Base-by-base conservation (phyloP, 2,113 vertebrate species). In the Crypturellus undulatus region DNA sequence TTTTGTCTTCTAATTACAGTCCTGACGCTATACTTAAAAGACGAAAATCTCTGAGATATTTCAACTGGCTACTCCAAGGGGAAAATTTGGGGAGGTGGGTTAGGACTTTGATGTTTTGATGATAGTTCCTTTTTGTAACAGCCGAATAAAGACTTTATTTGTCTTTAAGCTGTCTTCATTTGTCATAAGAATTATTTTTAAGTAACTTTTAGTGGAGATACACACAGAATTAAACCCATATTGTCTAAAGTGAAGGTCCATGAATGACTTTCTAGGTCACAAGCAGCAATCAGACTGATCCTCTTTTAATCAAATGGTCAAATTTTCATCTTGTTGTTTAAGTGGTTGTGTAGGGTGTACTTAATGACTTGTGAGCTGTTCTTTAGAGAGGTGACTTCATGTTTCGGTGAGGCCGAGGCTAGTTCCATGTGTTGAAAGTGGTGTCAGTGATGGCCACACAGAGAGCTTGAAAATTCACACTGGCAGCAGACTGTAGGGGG, bases 391-490 rank as follows among this genome's bases (percentile, higher is more conserved):
- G 6, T 79, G 68, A 54, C 65, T 91, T 92, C 69, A 21, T 96
- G 58, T 89, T 95, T 96, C 79, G 70, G 3, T 94, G 90, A 96
- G 77, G 32, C 68, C 7, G 54, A 73, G 49, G 52, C 62, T 80
- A 62, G 73, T 80, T 92, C 17, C 0, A n/a, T 34, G 65, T 25
- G 10, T 87, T 96, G 73, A 75, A 93, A 92, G 72, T 81, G 49
- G 7, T 95, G 91, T 93, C 90, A 51, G 56, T 70, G 56, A 59
- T 0, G 79, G 76, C 81, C 92, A 95, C 96, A 96, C 92, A 94
- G 89, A 90, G 72, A 90, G 84, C 63, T 85, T 93, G 96, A 94
- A 96, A 96, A 93, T 89, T 91, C 96, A 87, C 90, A 90, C 79
- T 58, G 93, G 88, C 56, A 76, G 47, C 68, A 85, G 79, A 67